Evolutionary conservation across 1,140 invertebrate species (phyloP).

Genomic region (Lordiphosa collinella): DNA sequence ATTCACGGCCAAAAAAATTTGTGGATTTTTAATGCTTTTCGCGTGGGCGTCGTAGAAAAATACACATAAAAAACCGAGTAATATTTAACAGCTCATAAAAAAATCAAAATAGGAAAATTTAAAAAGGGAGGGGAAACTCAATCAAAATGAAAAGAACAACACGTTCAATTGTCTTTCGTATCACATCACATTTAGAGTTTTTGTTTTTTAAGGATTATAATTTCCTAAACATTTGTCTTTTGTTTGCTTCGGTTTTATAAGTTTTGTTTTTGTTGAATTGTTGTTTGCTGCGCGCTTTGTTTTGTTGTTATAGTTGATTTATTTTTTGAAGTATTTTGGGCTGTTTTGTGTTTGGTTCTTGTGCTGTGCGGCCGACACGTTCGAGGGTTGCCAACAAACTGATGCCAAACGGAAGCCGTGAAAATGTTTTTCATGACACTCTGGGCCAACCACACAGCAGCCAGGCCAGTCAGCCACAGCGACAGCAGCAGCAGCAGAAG

Average conservation of each 20-base stretch:
- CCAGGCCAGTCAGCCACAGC: slow-evolving; percentile 16
- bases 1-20: slow-evolving; percentile 49
- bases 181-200: slow-evolving; percentile 54
- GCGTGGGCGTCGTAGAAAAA: slow-evolving; percentile 30
- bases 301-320: slow-evolving; percentile 1
- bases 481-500: slow-evolving; percentile 24
- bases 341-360: slow-evolving; percentile 4
- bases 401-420: slow-evolving; percentile 69
- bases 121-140: slow-evolving; percentile 20
- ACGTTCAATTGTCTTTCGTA: slow-evolving; percentile 50
- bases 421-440: slow-evolving; percentile 71
- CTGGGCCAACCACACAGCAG: slow-evolving; percentile 1
- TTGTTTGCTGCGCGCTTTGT: slow-evolving; percentile 9
- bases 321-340: not conserved
- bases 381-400: slow-evolving; percentile 76
- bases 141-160: slow-evolving; percentile 48
- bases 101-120: slow-evolving; percentile 5
- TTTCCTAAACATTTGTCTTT: slow-evolving; percentile 19
- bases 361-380: slow-evolving; percentile 59
- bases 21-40: slow-evolving; percentile 22
- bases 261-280: slow-evolving; percentile 6
- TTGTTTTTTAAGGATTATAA: slow-evolving; percentile 8
- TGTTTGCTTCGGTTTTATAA: slow-evolving; percentile 13
- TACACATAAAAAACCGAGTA: slow-evolving; percentile 44
- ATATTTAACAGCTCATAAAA: slow-evolving; percentile 64